phyloP scores from a whole-genome alignment of 2,888 invertebrate genomes.

The Netelia inedita region DNA sequence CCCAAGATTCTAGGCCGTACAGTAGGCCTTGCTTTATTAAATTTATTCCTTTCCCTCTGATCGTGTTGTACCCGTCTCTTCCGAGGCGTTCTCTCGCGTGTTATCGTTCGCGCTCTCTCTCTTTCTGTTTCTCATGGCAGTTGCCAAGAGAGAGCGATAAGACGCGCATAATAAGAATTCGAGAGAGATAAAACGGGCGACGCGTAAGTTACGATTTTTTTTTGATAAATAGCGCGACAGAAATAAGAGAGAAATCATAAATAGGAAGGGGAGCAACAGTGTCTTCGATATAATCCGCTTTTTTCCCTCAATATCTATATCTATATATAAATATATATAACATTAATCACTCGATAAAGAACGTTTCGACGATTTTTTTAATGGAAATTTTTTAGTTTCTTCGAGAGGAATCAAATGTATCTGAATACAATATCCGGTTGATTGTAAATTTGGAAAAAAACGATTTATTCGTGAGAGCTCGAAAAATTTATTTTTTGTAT shows the following conservation, averaged over 20 bases:
- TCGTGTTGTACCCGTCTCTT: slow-evolving; percentile 9
- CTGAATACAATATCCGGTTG: background rate
- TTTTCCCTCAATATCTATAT: background rate
- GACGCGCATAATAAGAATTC: slow-evolving; percentile 75
- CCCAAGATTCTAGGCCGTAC: slow-evolving; percentile 8
- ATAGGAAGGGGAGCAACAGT: slow-evolving; percentile 41
- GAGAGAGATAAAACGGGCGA: slow-evolving; percentile 77
- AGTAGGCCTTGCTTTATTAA: slow-evolving; percentile 70
- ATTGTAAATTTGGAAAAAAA: background rate
- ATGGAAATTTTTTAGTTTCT: background rate
- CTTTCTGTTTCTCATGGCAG: background rate
- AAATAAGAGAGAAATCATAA: slow-evolving; percentile 14
- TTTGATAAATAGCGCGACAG: slow-evolving; percentile 74
- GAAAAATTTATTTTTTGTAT: background rate
- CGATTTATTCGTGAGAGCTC: background rate
- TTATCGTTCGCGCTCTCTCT: background rate
- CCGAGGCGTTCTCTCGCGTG: slow-evolving; percentile 48
- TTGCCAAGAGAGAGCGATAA: slow-evolving; percentile 74
- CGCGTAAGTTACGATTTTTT: slow-evolving; percentile 75
- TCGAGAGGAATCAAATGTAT: background rate
- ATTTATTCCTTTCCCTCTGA: slow-evolving; percentile 77
- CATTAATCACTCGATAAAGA: background rate
- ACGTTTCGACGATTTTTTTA: slow-evolving; percentile 13
- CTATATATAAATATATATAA: background rate
- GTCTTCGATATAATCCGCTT: background rate